Conservation (phyloP, 2,797 vertebrate genomes). For the Sternarchorhynchus goeldii region DNA sequence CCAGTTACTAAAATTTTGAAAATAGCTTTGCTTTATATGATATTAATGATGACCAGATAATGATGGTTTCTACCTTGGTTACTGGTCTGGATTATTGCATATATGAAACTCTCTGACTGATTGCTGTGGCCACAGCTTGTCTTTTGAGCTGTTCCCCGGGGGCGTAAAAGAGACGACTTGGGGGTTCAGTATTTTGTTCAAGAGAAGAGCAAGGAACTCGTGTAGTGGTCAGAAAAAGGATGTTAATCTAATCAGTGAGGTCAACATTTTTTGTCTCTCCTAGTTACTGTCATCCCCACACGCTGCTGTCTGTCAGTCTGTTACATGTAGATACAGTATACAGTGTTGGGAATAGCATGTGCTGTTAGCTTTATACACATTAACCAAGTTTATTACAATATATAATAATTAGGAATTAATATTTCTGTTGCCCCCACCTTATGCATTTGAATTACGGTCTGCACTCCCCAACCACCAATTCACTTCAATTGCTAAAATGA, state of each 20-base stretch:
- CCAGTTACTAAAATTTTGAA: too few species aligned
- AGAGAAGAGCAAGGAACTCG: neutral
- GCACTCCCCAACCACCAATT: slow-evolving; percentile 55
- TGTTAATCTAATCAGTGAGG: neutral
- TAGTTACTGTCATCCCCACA: slow-evolving; percentile 2
- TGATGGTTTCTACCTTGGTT: neutral
- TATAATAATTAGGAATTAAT: neutral
- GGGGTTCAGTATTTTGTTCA: slow-evolving; percentile 18
- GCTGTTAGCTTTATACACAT: neutral
- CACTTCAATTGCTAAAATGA: slow-evolving; percentile 39
- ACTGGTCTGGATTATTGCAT: neutral
- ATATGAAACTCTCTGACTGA: neutral
- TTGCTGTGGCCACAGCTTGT: neutral
- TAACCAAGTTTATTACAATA: neutral
- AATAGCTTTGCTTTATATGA: too few species aligned
- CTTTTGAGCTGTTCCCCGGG: neutral
- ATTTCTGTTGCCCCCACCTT: slow-evolving; percentile 2
- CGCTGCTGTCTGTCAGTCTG: neutral
- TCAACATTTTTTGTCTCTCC: slow-evolving; percentile 3
- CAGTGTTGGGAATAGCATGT: neutral
- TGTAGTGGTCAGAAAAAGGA: neutral
- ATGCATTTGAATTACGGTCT: slow-evolving; percentile 13
- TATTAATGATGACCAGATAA: neutral
- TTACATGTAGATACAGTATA: neutral
- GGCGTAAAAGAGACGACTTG: slow-evolving; percentile 6